A percentile compares a stretch with the other conserved stretches of the same genome.
Conservation (phyloP, 2,797 vertebrate genomes). For the Dendrocincla fuliginosa region DNA sequence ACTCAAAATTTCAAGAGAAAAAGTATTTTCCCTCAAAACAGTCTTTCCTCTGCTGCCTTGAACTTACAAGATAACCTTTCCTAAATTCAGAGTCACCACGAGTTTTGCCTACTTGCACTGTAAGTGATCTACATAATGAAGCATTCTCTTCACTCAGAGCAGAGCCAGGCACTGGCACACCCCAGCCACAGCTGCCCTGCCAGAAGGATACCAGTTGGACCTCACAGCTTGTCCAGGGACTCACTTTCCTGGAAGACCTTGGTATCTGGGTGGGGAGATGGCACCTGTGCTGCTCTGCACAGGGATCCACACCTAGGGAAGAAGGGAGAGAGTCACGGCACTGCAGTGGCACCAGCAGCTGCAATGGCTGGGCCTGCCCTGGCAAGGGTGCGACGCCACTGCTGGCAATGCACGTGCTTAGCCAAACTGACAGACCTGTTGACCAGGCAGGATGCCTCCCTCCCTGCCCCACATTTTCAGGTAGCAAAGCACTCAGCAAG, state of each 20-base stretch:
- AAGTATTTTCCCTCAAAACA: background rate
- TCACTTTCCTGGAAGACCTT: background rate
- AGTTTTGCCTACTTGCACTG: background rate
- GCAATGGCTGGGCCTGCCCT: background rate
- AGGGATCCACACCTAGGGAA: background rate
- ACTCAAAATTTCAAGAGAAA: background rate
- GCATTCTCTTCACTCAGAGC: background rate
- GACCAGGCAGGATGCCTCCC: background rate
- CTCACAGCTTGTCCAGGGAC: background rate
- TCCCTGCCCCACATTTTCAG: background rate
- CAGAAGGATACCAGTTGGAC: background rate
- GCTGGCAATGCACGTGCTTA: accelerated
- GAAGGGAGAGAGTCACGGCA: accelerated
- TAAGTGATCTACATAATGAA: background rate
- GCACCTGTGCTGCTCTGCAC: background rate
- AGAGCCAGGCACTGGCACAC: background rate
- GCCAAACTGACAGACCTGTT: background rate
- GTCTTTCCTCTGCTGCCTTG: background rate
- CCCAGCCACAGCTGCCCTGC: background rate
- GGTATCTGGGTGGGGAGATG: background rate
- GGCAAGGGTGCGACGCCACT: accelerated
- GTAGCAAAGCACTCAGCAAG: background rate
- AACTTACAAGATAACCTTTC: background rate
- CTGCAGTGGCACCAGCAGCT: background rate
- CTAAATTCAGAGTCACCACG: background rate